phyloP scores from a whole-genome alignment of 2,888 invertebrate genomes.

The Drosophila suboccidentalis region DNA sequence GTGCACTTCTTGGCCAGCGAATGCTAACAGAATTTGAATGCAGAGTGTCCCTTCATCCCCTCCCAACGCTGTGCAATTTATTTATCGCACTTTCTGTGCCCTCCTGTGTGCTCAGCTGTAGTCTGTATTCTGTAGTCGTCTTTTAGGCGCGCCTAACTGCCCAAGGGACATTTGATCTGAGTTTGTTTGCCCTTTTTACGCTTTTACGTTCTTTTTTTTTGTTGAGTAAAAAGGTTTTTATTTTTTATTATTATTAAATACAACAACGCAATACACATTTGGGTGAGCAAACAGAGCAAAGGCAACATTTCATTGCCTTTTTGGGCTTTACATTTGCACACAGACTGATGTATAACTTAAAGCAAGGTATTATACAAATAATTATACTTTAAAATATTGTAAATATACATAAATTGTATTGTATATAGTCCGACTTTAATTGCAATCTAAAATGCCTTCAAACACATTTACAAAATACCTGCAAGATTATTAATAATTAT shows the following conservation, averaged over 20 bases:
- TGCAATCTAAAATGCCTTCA: neutral
- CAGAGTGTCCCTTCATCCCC: neutral
- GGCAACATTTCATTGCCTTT: slow-evolving; percentile 13
- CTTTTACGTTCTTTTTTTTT: slow-evolving; percentile 4
- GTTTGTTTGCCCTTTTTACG: slow-evolving; percentile 36
- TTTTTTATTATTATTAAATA: slow-evolving; percentile 61
- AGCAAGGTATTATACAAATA: neutral
- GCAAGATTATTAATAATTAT: neutral
- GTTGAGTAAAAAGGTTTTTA: slow-evolving; percentile 31
- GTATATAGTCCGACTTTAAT: neutral
- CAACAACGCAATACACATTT: slow-evolving; percentile 36
- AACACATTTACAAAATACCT: neutral
- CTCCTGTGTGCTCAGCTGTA: slow-evolving; percentile 42
- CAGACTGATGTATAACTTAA: slow-evolving; percentile 13
- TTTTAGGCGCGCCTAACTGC: slow-evolving; percentile 47
- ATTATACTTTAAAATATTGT: neutral
- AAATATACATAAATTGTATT: neutral
- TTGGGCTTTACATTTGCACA: neutral
- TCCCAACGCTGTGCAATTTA: slow-evolving; percentile 39
- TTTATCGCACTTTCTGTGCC: slow-evolving; percentile 60
- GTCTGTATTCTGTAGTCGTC: slow-evolving; percentile 18
- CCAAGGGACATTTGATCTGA: slow-evolving; percentile 45
- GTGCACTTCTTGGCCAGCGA: slow-evolving; percentile 49
- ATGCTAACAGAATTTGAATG: slow-evolving; percentile 18
- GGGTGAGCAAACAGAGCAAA: slow-evolving; percentile 16